Evolutionary conservation across 2,888 invertebrate genomes (phyloP).

Genomic region (Harpalus rubripes): DNA sequence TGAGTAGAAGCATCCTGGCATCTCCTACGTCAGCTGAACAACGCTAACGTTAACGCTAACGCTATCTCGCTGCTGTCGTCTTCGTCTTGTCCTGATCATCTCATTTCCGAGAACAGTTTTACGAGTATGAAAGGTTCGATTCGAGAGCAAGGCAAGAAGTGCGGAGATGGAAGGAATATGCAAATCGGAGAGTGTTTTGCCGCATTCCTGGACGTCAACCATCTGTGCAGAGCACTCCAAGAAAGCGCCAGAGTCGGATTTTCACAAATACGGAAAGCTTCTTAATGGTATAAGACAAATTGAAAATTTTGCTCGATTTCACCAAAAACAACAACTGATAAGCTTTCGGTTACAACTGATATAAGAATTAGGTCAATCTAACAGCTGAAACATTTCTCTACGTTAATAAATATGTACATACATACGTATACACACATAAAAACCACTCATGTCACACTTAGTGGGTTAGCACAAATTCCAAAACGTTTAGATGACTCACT

Average conservation of each 20-base stretch:
- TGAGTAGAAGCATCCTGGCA: slow-evolving; percentile 23
- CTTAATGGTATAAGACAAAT: not conserved
- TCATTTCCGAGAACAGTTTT: slow-evolving; percentile 61
- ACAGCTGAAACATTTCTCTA: too few species aligned
- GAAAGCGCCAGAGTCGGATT: too few species aligned
- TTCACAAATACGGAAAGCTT: not conserved
- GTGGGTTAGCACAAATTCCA: too few species aligned
- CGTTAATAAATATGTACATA: too few species aligned
- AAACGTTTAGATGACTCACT: too few species aligned
- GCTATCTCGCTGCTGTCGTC: slow-evolving; percentile 18
- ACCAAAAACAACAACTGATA: not conserved
- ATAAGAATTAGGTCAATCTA: too few species aligned
- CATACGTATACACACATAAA: too few species aligned
- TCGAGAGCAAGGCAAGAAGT: slow-evolving; percentile 31
- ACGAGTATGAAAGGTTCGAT: slow-evolving; percentile 62
- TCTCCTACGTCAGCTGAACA: not conserved
- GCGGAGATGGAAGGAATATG: slow-evolving; percentile 63
- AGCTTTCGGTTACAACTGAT: not conserved
- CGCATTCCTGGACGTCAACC: slow-evolving; percentile 66
- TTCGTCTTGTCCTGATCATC: slow-evolving; percentile 39
- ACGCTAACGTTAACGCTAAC: not conserved
- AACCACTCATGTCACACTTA: too few species aligned
- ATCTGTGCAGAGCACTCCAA: slow-evolving; percentile 42
- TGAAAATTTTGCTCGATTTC: not conserved
- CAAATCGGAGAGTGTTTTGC: slow-evolving; percentile 64